phyloP scores from a whole-genome alignment of 2,797 vertebrate genomes.

The Scolopax rusticola region DNA sequence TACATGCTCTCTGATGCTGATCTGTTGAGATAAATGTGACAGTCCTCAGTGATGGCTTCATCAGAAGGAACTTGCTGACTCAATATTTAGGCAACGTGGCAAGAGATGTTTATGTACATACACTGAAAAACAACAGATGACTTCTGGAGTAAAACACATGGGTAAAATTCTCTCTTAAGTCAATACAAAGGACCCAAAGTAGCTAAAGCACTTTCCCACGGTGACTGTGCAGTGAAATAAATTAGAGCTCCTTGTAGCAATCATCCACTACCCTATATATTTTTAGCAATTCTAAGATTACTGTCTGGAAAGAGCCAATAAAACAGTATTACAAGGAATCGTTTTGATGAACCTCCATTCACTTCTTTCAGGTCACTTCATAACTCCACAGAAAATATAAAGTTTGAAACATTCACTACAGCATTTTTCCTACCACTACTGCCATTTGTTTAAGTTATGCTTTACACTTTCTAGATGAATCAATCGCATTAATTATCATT shows the following conservation, averaged over 20 bases:
- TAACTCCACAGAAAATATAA: not conserved
- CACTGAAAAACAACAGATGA: constrained; percentile 45
- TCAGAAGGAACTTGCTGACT: constrained; percentile 40
- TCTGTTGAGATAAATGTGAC: constrained; percentile 20
- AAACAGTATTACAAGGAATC: not conserved
- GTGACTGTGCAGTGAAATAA: constrained; percentile 28
- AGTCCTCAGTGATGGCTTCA: constrained; percentile 11
- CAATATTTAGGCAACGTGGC: not conserved
- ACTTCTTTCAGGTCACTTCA: constrained; percentile 19
- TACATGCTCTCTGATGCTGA: not conserved
- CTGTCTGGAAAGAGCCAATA: constrained; percentile 2
- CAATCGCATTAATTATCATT: constrained; percentile 41
- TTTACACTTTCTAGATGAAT: constrained; percentile 54
- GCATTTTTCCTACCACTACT: not conserved
- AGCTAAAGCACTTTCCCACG: not conserved
- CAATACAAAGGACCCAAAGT: not conserved
- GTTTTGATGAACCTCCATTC: constrained; percentile 23
- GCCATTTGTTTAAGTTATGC: not conserved
- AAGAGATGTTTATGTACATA: constrained; percentile 23
- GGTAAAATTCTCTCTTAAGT: not conserved
- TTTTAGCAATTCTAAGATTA: constrained; percentile 29
- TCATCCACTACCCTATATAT: constrained; percentile 5
- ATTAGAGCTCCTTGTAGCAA: not conserved
- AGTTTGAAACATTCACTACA: not conserved
- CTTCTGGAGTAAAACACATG: constrained; percentile 7